phyloP scores from a whole-genome alignment of 2,888 invertebrate genomes.

The Sepiola atlantica region DNA sequence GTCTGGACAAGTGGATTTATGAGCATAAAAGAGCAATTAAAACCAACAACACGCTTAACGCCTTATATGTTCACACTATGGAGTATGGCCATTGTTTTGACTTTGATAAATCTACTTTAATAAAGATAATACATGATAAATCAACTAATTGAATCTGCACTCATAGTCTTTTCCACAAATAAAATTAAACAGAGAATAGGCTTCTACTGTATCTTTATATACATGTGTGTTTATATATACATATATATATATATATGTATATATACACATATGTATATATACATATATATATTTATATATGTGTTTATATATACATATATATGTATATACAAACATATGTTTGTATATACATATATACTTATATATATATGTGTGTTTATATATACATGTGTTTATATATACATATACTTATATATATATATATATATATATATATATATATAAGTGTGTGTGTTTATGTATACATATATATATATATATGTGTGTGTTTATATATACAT shows the following conservation, averaged over 20 bases:
- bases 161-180: too few relatives aligned
- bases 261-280: background rate
- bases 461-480: background rate
- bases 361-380: slow-evolving; percentile 41
- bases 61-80: too few relatives aligned
- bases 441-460: background rate
- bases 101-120: too few relatives aligned
- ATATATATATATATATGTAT: slow-evolving; percentile 32
- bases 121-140: too few relatives aligned
- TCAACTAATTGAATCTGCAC: too few relatives aligned
- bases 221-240: background rate
- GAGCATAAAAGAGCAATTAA: too few relatives aligned
- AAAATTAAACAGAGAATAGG: too few relatives aligned
- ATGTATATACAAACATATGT: background rate
- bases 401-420: slow-evolving; percentile 43
- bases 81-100: too few relatives aligned
- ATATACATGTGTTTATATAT: slow-evolving; percentile 45
- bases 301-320: background rate
- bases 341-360: background rate
- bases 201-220: background rate
- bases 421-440: slow-evolving; percentile 45
- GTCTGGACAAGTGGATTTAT: too few relatives aligned
- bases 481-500: background rate
- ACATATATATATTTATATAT: slow-evolving; percentile 14
- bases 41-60: too few relatives aligned